Conservation (phyloP, 1,140 invertebrate species). For the Heliconius himera region DNA sequence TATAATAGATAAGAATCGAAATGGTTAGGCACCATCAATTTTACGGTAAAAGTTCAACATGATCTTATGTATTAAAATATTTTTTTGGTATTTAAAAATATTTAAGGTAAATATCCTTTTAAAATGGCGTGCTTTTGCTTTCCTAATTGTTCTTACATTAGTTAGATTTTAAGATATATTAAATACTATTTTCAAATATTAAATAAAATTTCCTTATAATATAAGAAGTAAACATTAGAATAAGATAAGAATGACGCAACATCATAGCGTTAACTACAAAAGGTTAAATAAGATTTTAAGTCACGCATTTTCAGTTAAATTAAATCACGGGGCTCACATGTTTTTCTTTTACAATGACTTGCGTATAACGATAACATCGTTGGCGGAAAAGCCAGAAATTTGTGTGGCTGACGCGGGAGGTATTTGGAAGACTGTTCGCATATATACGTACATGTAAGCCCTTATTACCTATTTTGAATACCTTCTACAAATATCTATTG, state of each 20-base stretch:
- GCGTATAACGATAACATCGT: background rate
- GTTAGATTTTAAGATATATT: no score
- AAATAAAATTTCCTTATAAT: no score
- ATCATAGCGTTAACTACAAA: background rate
- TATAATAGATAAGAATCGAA: no score
- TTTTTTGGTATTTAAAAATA: no score
- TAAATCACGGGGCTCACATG: background rate
- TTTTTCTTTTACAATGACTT: background rate
- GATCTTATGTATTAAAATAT: no score
- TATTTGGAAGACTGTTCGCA: background rate
- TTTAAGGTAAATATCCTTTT: no score
- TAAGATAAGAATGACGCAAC: background rate
- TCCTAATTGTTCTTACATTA: no score
- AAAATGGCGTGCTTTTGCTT: no score
- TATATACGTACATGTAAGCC: background rate
- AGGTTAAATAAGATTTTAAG: background rate
- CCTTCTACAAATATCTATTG: background rate
- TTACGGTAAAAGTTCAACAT: no score
- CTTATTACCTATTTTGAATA: background rate
- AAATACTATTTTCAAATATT: no score
- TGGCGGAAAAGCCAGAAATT: background rate
- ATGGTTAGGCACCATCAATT: no score
- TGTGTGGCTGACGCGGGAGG: background rate
- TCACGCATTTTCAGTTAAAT: background rate
- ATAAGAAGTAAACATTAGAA: no score